These are phyloP conservation scores for Ciona savignyi DNA, from an alignment of 23 tunicate species.

Conservation along the genomic window DNA sequence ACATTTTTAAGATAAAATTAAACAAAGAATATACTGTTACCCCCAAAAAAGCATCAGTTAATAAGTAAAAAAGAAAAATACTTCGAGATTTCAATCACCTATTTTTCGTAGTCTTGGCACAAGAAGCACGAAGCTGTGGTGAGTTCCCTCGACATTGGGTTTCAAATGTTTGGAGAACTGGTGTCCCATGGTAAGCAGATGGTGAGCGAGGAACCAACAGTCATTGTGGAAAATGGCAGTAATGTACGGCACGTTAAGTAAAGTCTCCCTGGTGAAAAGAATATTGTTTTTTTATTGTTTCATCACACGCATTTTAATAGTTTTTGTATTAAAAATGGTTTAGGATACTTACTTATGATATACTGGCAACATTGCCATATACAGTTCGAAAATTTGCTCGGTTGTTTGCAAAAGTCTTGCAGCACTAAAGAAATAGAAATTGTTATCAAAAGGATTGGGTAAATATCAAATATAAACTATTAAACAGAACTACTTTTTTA, in stretches of 20 bases:
- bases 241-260: slow-evolving; percentile 55
- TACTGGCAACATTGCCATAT: neutral
- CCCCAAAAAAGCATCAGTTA: too few relatives aligned
- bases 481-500: too few relatives aligned
- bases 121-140: neutral
- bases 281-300: too few relatives aligned
- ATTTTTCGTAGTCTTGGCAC: neutral
- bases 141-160: slow-evolving; percentile 7
- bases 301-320: neutral
- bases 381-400: neutral
- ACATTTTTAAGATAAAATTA: too few relatives aligned
- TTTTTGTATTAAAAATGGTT: neutral
- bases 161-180: slow-evolving; percentile 33
- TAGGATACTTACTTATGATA: neutral
- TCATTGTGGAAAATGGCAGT: slow-evolving; percentile 71
- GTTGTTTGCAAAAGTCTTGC: neutral
- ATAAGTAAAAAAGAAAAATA: neutral
- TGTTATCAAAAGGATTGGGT: too few relatives aligned
- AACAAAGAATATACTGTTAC: too few relatives aligned
- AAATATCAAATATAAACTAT: too few relatives aligned
- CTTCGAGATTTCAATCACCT: neutral
- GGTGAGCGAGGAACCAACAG: slow-evolving; percentile 85
- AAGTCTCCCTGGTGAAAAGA: slow-evolving; percentile 39
- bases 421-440: neutral
- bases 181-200: slow-evolving; percentile 55